Evolutionary conservation across 2,797 vertebrate genomes (phyloP).

Genomic region (Muscicapa striata): DNA sequence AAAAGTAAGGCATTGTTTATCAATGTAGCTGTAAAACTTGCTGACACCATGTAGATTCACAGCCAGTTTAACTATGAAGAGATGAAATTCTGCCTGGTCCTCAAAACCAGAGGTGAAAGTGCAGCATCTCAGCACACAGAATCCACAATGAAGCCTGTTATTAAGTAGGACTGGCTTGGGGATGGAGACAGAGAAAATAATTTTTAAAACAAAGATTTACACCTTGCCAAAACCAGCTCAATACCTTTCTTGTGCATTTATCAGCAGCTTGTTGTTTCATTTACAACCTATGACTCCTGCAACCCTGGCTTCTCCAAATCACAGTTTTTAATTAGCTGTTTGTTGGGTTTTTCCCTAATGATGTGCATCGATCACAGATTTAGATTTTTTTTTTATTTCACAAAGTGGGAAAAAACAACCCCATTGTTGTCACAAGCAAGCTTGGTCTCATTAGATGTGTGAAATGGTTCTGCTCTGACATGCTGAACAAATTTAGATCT

Average conservation of each 20-base stretch:
- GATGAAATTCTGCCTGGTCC: conserved; percentile 27
- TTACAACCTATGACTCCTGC: background rate
- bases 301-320: background rate
- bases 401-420: background rate
- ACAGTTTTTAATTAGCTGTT: background rate
- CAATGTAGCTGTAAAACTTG: conserved; percentile 32
- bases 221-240: background rate
- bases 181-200: background rate
- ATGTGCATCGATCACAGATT: background rate
- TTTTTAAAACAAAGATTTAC: background rate
- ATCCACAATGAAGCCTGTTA: background rate
- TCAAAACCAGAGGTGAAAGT: conserved; percentile 19
- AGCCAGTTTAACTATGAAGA: conserved; percentile 2
- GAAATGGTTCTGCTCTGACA: background rate
- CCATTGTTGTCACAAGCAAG: background rate
- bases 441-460: background rate
- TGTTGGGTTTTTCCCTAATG: background rate
- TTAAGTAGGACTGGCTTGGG: background rate
- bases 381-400: background rate
- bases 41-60: conserved; percentile 20
- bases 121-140: background rate
- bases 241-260: background rate
- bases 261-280: background rate
- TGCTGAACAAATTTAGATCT: background rate
- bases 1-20: conserved; percentile 45